Conservation (phyloP, 2,888 invertebrate species). For the Noctua janthe region DNA sequence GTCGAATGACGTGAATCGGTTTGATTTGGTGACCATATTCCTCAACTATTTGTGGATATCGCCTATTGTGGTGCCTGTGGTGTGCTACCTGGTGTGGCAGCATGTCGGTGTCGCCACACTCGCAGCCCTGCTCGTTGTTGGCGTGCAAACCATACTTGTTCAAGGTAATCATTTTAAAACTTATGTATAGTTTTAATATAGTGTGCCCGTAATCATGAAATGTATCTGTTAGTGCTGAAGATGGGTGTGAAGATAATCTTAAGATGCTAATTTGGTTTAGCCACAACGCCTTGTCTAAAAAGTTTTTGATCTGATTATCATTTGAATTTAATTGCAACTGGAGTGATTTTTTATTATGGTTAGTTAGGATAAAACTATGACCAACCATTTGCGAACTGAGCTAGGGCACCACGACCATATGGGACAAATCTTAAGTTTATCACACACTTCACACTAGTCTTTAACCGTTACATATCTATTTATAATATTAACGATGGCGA, state of each 20-base stretch:
- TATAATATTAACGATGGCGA: not conserved
- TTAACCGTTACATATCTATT: not conserved
- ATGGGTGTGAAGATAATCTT: not conserved
- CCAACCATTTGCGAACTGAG: not conserved
- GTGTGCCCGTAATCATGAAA: not conserved
- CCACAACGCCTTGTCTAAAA: not conserved
- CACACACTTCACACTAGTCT: not conserved
- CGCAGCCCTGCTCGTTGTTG: conserved; percentile 84
- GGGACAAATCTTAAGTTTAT: not conserved
- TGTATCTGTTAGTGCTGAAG: not conserved
- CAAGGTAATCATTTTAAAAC: conserved; percentile 77
- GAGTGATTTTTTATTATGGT: not conserved
- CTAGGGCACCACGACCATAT: not conserved
- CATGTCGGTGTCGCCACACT: conserved; percentile 83
- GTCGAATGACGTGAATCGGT: conserved; percentile 96
- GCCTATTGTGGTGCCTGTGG: conserved; percentile 93
- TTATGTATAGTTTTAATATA: not conserved
- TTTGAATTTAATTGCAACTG: not conserved
- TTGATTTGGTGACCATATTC: conserved; percentile 93
- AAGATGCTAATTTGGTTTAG: not conserved
- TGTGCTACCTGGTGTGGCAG: conserved; percentile 85
- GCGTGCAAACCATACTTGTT: conserved; percentile 91
- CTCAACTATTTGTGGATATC: conserved; percentile 95
- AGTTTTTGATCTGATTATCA: not conserved
- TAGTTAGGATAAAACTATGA: not conserved